These are phyloP conservation scores for Acanthopleura granulata DNA, from an alignment of 2,888 invertebrate genomes.

Conservation along the genomic window DNA sequence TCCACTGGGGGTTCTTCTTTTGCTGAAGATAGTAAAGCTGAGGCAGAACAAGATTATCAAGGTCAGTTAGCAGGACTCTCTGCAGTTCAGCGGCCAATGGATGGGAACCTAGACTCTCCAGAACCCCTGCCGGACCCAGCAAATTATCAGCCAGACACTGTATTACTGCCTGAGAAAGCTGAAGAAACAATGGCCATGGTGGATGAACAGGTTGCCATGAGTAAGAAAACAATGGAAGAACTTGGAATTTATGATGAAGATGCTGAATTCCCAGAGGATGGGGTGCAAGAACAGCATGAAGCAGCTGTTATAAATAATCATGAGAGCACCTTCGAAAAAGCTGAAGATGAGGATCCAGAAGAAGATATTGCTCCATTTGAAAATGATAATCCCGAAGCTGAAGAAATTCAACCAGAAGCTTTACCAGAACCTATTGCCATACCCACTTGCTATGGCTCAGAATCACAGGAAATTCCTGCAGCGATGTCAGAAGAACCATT, in stretches of 20 bases:
- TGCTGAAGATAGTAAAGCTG: constrained; percentile 26
- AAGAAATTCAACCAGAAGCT: constrained; percentile 53
- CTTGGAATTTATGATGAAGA: constrained; percentile 59
- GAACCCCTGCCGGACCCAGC: constrained; percentile 44
- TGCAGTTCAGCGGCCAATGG: neutral
- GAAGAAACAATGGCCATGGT: constrained; percentile 24
- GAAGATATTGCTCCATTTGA: neutral
- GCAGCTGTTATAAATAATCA: constrained; percentile 23
- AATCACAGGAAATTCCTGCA: constrained; percentile 33
- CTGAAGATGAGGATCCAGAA: constrained; percentile 32
- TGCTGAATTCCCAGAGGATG: constrained; percentile 25
- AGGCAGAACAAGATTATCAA: constrained; percentile 24
- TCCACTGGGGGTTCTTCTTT: constrained; percentile 2
- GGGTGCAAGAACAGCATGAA: constrained; percentile 30
- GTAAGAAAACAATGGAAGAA: constrained; percentile 41
- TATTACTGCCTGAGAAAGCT: constrained; percentile 11
- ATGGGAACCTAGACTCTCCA: constrained; percentile 29
- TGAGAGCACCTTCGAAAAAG: constrained; percentile 30
- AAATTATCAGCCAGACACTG: constrained; percentile 28
- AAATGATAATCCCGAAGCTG: constrained; percentile 32
- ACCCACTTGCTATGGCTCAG: constrained; percentile 38
- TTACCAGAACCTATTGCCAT: constrained; percentile 57
- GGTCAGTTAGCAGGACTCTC: constrained; percentile 2
- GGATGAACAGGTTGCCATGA: constrained; percentile 20
- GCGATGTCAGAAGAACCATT: no score